Evolutionary conservation across 1,140 invertebrate genomes (phyloP).

Genomic region (Neodiprion fabricii): DNA sequence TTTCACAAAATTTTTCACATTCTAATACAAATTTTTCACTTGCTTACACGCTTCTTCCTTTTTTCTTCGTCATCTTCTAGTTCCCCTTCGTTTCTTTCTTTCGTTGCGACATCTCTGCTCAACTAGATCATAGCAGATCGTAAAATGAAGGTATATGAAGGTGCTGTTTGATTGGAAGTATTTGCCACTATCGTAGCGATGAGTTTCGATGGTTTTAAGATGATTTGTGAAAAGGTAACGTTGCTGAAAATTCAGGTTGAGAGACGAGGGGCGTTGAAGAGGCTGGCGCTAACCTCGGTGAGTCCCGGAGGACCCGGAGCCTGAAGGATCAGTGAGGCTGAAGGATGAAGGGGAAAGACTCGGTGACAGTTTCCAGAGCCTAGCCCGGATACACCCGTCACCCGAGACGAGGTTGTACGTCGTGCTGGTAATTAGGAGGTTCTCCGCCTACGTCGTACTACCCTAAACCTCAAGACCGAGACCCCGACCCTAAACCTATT

Average conservation of each 20-base stretch:
- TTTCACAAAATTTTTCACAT: conserved; percentile 4
- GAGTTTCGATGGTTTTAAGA: no score
- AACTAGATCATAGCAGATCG: no score
- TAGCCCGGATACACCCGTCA: conserved; percentile 52
- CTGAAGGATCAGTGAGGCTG: neutral
- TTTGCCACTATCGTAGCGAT: no score
- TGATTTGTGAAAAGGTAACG: no score
- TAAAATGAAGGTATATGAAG: no score
- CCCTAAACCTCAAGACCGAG: conserved; percentile 22
- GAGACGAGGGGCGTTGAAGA: neutral
- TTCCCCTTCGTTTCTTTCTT: no score
- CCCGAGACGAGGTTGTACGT: conserved; percentile 36
- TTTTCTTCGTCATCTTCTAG: no score
- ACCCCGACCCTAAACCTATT: conserved; percentile 26
- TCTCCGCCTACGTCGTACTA: conserved; percentile 30
- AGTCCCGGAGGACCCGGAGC: neutral
- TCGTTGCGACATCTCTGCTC: no score
- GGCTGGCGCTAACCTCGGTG: conserved; percentile 38
- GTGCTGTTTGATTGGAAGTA: no score
- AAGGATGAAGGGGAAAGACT: neutral
- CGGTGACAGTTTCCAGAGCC: conserved; percentile 50
- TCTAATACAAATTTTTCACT: neutral
- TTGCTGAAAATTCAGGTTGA: no score
- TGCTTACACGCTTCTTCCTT: neutral
- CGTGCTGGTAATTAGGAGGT: conserved; percentile 47